phyloP scores from a whole-genome alignment of 2,888 invertebrate genomes.

The Thumatha senex region DNA sequence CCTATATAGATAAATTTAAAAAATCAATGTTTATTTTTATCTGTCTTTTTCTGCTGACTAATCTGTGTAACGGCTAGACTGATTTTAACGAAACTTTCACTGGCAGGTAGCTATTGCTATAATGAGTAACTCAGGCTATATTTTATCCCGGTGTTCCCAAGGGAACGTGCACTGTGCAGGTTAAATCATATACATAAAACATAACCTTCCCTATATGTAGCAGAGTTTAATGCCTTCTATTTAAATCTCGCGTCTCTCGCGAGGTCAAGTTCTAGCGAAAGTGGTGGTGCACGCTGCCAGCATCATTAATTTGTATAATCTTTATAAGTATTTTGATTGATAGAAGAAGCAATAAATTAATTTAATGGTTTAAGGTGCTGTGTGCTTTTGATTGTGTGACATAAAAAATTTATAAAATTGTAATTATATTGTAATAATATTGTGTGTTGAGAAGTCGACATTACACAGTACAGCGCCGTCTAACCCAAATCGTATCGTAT shows the following conservation, averaged over 20 bases:
- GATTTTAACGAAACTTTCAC: too few relatives aligned
- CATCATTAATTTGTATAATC: conserved; percentile 15
- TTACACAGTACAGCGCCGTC: too few relatives aligned
- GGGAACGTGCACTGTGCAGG: too few relatives aligned
- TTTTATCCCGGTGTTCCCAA: too few relatives aligned
- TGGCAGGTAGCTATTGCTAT: too few relatives aligned
- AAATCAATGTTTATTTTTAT: too few relatives aligned
- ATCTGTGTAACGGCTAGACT: too few relatives aligned
- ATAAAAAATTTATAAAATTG: background rate
- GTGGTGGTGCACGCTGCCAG: conserved; percentile 21
- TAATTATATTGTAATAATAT: background rate
- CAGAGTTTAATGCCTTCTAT: conserved; percentile 11
- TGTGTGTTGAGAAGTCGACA: background rate
- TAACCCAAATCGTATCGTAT: too few relatives aligned
- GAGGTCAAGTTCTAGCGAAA: conserved; percentile 44
- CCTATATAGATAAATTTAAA: too few relatives aligned
- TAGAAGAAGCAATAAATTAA: background rate
- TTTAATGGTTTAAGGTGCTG: background rate
- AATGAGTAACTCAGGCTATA: too few relatives aligned
- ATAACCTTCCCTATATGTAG: background rate
- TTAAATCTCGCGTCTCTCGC: conserved; percentile 20
- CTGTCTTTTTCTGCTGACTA: too few relatives aligned
- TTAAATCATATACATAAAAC: too few relatives aligned
- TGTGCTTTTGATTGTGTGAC: background rate
- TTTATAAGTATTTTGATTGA: conserved; percentile 4